Evolutionary conservation across 2,888 invertebrate genomes (phyloP), one percentile per base, ranked within the genome.

Genomic region (Spisula solida): DNA sequence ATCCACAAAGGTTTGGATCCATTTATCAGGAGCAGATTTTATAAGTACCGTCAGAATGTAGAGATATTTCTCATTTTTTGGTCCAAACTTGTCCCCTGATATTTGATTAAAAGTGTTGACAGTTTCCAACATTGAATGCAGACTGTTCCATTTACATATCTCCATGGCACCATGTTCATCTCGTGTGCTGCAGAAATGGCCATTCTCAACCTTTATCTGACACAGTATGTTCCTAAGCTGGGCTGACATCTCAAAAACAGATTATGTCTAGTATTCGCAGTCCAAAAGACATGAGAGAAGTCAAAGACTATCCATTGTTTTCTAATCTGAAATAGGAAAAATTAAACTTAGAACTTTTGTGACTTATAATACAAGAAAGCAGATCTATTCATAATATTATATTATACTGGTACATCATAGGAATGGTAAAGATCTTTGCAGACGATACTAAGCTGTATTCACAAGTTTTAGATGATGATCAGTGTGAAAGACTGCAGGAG

Each of bases 41-140:
- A 91, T 85, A 18, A 89, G 31, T 16, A 82, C 87, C 41, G 70
- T 60, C 0, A 85, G 29, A 5, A 89, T 80, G 16, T 41, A 12
- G 12, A 91, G n/a, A 55, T 91, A 91, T 48, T 89, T 86, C 20
- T 91, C 91, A 79, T 82, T 83, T 41, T 51, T 85, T 16, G 78
- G n/a, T 41, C 34, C 75, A 18, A 78, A 56, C 31, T 31, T 41
- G 10, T 56, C 85, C n/a, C 55, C 47, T 0, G 79, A 34, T 5
- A 75, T 48, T 20, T 31, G 70, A 51, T 48, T 83, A 31, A 75
- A 75, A 25, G n/a, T 18, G 34, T 81, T 81, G 10, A 78, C 51
- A 8, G 90, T 83, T 81, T 92, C 89, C 20, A 92, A 34, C 20
- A 92, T 78, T 1, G 88, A 85, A 60, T 92, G 92, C 20, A 89